Base-by-base conservation (phyloP, 1,140 invertebrate species). In the Vanessa atalanta region DNA sequence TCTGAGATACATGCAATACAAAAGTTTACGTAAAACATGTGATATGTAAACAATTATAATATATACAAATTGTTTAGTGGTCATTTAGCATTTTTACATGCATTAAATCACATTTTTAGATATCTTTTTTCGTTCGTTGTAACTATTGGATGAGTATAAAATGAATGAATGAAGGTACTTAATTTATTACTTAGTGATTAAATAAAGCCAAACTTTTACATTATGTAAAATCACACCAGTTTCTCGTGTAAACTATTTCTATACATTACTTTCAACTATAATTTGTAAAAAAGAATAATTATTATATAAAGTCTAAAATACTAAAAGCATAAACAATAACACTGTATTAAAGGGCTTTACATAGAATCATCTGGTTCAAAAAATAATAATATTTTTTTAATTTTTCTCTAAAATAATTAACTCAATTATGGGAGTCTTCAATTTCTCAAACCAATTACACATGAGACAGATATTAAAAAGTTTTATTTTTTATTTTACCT, bases 11-110 rank as follows among this genome's bases (percentile, higher is more conserved):
- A 37, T 16, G 53, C 37, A 47, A 20, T 47, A 60, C 47, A 57
- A 60, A 37, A 47, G 43, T 69, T 69, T 47, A 69, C 67, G 53
- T 69, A 60, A 69, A 69, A 71, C 61, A 71, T 71, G 47, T 65
- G 61, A 71, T 71, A 71, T 64, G 47, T 65, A 53, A 65, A 71
- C 61, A 47, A 64, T 65, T 71, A 61, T 26, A 26, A 20, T n/a
- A 37, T 67, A 53, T 67, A 61, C 57, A 61, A 61, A 14, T 61
- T 61, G 57, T 37, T 61, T 23, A 23, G 57, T 61, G 57, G 14
- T 37, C 23, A 61, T 61, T 61, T 61, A 61, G 57, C 57, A 61
- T 61, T 61, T 61, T 61, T 61, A 61, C 57, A 61, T 61, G 31
- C 23, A 31, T 61, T 12, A 61, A 15, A 61, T 61, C 57, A 37